phyloP scores from a whole-genome alignment of 2,888 invertebrate species.

The Ditula angustiorana region DNA sequence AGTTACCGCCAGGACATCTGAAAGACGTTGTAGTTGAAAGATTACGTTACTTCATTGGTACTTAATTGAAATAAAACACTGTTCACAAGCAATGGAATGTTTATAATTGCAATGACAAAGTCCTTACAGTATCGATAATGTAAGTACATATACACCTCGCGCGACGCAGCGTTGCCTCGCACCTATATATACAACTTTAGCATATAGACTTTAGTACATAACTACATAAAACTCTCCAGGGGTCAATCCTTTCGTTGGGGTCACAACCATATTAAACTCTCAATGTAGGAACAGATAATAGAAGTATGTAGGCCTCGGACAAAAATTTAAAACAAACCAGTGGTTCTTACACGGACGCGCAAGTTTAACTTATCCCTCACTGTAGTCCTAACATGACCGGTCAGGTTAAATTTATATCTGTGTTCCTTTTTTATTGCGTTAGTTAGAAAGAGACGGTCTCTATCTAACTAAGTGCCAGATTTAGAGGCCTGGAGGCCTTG shows the following conservation, averaged over 20 bases:
- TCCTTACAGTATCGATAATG: slow-evolving; percentile 67
- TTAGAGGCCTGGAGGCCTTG: no score
- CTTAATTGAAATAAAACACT: slow-evolving; percentile 66
- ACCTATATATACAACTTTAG: slow-evolving; percentile 42
- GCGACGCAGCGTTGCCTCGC: slow-evolving; percentile 59
- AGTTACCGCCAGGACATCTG: no score
- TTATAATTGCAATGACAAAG: slow-evolving; percentile 79
- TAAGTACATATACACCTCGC: slow-evolving; percentile 61
- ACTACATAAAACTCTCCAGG: slow-evolving; percentile 48
- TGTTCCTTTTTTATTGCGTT: no score
- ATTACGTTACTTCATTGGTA: background rate
- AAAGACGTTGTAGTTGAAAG: no score
- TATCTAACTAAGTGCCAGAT: no score
- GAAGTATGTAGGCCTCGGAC: slow-evolving; percentile 9
- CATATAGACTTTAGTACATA: slow-evolving; percentile 40
- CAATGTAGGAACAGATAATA: slow-evolving; percentile 39
- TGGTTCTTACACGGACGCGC: no score
- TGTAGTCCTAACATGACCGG: no score
- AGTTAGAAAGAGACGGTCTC: no score
- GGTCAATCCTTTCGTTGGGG: slow-evolving; percentile 57
- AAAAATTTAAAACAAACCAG: background rate
- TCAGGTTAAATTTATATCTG: no score
- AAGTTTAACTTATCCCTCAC: no score
- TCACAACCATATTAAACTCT: slow-evolving; percentile 58
- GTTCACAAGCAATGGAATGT: slow-evolving; percentile 83